These are phyloP conservation scores for Bombus vancouverensis DNA, from an alignment of 1,140 invertebrate genomes.

Conservation along the genomic window DNA sequence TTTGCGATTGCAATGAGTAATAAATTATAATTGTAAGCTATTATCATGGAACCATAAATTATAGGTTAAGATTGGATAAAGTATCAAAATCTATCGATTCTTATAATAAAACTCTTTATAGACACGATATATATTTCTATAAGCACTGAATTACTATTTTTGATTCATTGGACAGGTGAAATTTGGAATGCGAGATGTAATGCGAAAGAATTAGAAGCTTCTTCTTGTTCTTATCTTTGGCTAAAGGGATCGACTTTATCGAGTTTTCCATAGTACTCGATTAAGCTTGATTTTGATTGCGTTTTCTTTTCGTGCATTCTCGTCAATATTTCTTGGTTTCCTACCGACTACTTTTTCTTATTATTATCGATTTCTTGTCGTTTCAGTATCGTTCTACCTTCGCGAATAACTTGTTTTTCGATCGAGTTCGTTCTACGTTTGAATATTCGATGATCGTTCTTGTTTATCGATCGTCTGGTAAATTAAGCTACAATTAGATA, in stretches of 20 bases:
- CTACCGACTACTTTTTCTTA: no score
- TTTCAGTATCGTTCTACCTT: no score
- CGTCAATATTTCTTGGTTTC: background rate
- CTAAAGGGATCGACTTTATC: background rate
- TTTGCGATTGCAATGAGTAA: no score
- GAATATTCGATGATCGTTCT: background rate
- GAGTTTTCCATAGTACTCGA: conserved; percentile 19
- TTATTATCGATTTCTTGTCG: no score
- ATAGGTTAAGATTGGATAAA: no score
- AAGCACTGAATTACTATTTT: background rate
- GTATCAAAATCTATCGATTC: no score
- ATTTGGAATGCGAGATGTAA: background rate
- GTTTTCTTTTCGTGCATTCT: background rate
- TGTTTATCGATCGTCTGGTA: background rate
- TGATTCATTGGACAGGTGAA: background rate
- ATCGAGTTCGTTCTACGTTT: background rate
- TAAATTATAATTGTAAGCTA: no score
- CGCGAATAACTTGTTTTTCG: no score
- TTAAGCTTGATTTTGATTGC: conserved; percentile 32
- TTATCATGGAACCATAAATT: no score
- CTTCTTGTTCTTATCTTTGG: background rate
- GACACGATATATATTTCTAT: no score
- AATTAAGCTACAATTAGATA: background rate
- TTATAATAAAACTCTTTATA: no score
- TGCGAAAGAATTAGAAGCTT: background rate